A percentile compares a stretch with the other conserved stretches of the same genome.
Evolutionary conservation across 2,888 invertebrate genomes (phyloP).

Genomic region (Perizoma flavofasciatum): DNA sequence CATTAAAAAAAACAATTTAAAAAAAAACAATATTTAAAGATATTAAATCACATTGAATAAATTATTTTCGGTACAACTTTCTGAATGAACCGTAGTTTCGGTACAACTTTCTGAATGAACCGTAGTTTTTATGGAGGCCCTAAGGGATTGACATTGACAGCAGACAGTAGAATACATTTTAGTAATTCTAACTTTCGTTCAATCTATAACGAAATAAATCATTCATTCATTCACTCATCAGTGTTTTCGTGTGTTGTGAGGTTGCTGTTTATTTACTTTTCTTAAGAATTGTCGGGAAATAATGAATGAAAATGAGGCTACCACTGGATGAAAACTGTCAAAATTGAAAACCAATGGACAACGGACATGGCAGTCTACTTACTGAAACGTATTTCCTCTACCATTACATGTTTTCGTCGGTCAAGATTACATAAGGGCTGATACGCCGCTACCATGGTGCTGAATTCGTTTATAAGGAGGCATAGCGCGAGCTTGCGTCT

Average conservation of each 20-base stretch:
- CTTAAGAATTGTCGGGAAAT: background rate
- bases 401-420: conserved; percentile 42
- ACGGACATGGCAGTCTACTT: background rate
- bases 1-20: no score
- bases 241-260: background rate
- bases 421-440: conserved; percentile 53
- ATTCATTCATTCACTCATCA: no score
- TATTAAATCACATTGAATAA: no score
- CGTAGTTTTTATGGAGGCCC: no score
- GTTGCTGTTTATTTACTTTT: conserved; percentile 7
- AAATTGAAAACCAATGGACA: background rate
- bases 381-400: background rate
- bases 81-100: no score
- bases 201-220: no score
- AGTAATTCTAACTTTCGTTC: no score
- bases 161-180: no score
- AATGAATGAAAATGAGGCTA: conserved; percentile 15
- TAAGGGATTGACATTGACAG: no score
- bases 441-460: conserved; percentile 62
- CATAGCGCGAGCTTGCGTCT: conserved; percentile 58
- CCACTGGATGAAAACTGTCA: background rate
- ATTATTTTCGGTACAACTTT: no score
- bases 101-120: no score
- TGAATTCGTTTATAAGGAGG: conserved; percentile 69
- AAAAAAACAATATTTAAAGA: no score